These are phyloP conservation scores for Drusus annulatus DNA, from an alignment of 1,140 invertebrate genomes.

Conservation along the genomic window DNA sequence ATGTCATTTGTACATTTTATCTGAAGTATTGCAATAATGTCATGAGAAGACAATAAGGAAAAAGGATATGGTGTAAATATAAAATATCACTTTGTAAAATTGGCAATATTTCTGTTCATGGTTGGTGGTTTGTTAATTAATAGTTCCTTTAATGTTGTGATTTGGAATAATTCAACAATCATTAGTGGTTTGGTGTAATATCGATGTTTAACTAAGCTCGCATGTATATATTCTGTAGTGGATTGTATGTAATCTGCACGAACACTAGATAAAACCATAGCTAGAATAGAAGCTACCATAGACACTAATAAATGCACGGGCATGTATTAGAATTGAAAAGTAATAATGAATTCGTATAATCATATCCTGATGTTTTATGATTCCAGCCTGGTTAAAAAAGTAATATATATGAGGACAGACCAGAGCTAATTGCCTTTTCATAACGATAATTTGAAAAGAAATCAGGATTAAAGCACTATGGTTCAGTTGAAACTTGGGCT, in stretches of 20 bases:
- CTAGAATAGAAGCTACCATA: constrained; percentile 16
- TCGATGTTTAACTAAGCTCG: background rate
- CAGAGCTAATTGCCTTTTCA: constrained; percentile 12
- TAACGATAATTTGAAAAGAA: background rate
- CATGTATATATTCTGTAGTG: background rate
- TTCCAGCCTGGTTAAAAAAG: constrained; percentile 46
- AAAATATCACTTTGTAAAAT: too few relatives aligned
- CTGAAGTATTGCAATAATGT: too few relatives aligned
- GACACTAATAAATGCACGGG: constrained; percentile 42
- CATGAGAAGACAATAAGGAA: too few relatives aligned
- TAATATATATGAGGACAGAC: constrained; percentile 1
- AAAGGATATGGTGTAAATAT: too few relatives aligned
- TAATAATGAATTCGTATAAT: constrained; percentile 38
- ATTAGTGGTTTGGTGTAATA: too few relatives aligned
- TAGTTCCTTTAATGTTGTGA: too few relatives aligned
- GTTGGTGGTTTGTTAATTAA: too few relatives aligned
- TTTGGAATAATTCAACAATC: too few relatives aligned
- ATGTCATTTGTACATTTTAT: too few relatives aligned
- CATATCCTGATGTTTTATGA: constrained; percentile 47
- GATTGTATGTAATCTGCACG: constrained; percentile 5
- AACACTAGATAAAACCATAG: constrained; percentile 30
- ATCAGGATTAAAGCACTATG: constrained; percentile 1
- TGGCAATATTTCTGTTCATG: too few relatives aligned
- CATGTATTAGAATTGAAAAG: constrained; percentile 39
- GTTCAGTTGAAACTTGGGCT: constrained; percentile 29